These are phyloP conservation scores for Ochropacha duplaris DNA, from an alignment of 2,888 invertebrate species.

Conservation along the genomic window DNA sequence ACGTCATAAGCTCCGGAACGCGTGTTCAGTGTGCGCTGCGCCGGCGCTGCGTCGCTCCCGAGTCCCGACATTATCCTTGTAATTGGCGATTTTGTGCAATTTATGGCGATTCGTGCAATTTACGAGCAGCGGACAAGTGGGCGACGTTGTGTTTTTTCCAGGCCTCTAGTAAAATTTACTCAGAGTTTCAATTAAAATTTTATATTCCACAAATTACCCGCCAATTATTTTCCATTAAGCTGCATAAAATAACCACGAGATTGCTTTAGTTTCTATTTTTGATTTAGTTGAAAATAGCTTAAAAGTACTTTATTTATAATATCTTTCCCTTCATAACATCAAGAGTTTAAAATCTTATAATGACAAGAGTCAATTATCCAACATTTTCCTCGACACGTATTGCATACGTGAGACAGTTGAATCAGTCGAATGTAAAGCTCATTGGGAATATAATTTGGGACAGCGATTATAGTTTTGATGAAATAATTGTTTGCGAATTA, in stretches of 20 bases:
- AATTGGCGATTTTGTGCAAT: conserved; percentile 80
- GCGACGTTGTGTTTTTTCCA: conserved; percentile 55
- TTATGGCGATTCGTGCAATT: conserved; percentile 78
- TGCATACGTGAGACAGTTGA: not conserved
- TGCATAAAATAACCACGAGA: conserved; percentile 47
- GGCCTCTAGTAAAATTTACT: conserved; percentile 58
- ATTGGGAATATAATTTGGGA: conserved; percentile 35
- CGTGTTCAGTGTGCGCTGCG: conserved; percentile 32
- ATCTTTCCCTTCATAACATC: too few species aligned
- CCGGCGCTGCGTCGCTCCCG: conserved; percentile 51
- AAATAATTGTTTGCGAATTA: conserved; percentile 70
- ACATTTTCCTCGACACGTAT: not conserved
- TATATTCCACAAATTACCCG: conserved; percentile 73
- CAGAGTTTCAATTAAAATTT: conserved; percentile 75
- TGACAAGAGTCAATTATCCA: too few species aligned
- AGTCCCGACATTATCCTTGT: conserved; percentile 72
- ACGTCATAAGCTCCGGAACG: conserved; percentile 40
- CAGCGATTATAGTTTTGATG: conserved; percentile 54
- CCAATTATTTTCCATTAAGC: conserved; percentile 73
- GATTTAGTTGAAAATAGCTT: conserved; percentile 14
- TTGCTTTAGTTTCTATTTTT: conserved; percentile 43
- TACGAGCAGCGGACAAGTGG: conserved; percentile 79
- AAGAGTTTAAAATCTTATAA: too few species aligned
- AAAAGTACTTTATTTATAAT: not conserved
- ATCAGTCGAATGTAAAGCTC: not conserved